These are phyloP conservation scores for Synanceia verrucosa DNA, from an alignment of 2,797 vertebrate species.

Conservation along the genomic window DNA sequence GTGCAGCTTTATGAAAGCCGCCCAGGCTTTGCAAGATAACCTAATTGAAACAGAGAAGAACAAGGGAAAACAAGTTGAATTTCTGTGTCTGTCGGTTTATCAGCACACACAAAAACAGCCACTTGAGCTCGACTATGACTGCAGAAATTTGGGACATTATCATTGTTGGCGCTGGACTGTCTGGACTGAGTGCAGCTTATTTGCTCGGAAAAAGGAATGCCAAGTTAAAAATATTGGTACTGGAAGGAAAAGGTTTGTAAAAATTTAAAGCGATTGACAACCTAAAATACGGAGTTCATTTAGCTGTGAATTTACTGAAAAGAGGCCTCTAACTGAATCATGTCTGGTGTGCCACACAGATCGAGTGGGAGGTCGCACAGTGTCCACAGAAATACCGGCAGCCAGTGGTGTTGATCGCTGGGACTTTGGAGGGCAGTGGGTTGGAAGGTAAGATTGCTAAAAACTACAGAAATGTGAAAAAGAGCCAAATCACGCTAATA, in stretches of 20 bases:
- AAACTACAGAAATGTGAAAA: not conserved
- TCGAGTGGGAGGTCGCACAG: slow-evolving; percentile 81
- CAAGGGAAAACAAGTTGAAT: not conserved
- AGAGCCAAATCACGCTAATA: too few relatives aligned
- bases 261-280: not conserved
- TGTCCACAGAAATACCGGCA: slow-evolving; percentile 70
- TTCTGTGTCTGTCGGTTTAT: not conserved
- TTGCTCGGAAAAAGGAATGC: slow-evolving; percentile 63
- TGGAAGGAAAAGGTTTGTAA: slow-evolving; percentile 83
- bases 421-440: slow-evolving; percentile 85
- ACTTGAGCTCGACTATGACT: slow-evolving; percentile 56
- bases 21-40: slow-evolving; percentile 24
- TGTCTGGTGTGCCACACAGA: slow-evolving; percentile 54
- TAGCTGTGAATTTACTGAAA: not conserved
- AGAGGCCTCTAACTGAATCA: not conserved
- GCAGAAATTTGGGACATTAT: slow-evolving; percentile 77
- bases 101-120: not conserved
- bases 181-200: slow-evolving; percentile 79
- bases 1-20: slow-evolving; percentile 53
- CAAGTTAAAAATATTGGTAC: slow-evolving; percentile 69
- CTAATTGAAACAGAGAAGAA: slow-evolving; percentile 10
- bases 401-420: slow-evolving; percentile 75
- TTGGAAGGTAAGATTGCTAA: slow-evolving; percentile 73
- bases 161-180: slow-evolving; percentile 81
- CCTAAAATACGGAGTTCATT: not conserved